phyloP scores from a whole-genome alignment of 2,888 invertebrate species.

The Tetramorium bicarinatum region DNA sequence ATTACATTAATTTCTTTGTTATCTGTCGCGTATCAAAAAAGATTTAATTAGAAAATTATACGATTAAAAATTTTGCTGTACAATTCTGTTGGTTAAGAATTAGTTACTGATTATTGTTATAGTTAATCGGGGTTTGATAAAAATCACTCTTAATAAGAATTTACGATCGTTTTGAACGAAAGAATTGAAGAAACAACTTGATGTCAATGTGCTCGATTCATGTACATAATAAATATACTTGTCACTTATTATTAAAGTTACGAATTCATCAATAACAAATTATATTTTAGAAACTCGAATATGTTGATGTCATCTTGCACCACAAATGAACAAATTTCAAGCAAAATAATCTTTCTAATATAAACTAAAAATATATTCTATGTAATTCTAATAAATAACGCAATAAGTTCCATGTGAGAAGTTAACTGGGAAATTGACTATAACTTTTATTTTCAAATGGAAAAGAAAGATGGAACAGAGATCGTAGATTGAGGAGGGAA shows the following conservation, averaged over 20 bases:
- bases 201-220: not conserved
- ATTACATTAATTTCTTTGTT: no score
- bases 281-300: not conserved
- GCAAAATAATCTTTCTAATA: not conserved
- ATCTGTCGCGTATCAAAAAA: no score
- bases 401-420: no score
- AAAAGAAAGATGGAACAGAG: not conserved
- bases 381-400: no score
- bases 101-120: no score
- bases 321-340: not conserved
- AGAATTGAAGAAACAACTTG: not conserved
- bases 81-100: no score
- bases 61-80: no score
- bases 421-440: no score
- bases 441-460: not conserved
- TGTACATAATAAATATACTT: not conserved
- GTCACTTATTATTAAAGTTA: not conserved
- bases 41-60: no score
- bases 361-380: not conserved
- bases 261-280: not conserved
- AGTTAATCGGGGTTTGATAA: no score
- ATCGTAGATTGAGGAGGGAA: not conserved
- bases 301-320: no score
- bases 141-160: not conserved
- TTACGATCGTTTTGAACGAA: not conserved